These are phyloP conservation scores for Tetraneura akinire DNA, from an alignment of 1,140 invertebrate genomes.

Conservation along the genomic window DNA sequence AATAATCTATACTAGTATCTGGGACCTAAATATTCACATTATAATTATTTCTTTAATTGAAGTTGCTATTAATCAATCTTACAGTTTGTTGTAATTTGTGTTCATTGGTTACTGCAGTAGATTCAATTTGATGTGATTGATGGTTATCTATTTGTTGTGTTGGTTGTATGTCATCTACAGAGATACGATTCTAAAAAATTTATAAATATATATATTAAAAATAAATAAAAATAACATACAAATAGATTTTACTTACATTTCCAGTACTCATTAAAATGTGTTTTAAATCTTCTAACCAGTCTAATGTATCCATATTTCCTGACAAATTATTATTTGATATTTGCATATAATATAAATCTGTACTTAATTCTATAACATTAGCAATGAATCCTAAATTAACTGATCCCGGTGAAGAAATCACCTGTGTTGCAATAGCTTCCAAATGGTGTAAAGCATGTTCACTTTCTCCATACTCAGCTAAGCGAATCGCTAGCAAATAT, in stretches of 20 bases:
- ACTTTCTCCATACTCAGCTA: constrained; percentile 65
- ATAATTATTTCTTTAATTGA: constrained; percentile 24
- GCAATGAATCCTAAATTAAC: constrained; percentile 52
- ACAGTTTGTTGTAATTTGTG: constrained; percentile 25
- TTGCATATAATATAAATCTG: constrained; percentile 36
- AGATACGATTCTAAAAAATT: constrained; percentile 26
- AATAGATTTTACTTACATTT: constrained; percentile 10
- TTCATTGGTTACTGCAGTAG: constrained; percentile 18
- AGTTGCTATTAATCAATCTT: constrained; percentile 1
- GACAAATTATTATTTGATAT: constrained; percentile 25
- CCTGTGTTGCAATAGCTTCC: constrained; percentile 69
- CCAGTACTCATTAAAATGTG: neutral
- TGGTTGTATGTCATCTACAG: neutral
- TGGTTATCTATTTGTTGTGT: constrained; percentile 23
- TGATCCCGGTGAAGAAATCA: constrained; percentile 57
- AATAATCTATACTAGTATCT: constrained; percentile 40
- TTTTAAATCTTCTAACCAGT: constrained; percentile 48
- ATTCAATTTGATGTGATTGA: constrained; percentile 20
- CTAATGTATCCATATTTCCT: constrained; percentile 28
- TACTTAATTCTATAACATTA: constrained; percentile 40
- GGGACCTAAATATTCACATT: constrained; percentile 23
- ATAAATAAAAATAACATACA: neutral
- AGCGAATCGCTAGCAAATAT: constrained; percentile 70
- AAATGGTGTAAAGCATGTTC: constrained; percentile 76
- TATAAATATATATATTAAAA: neutral